Conservation (phyloP, 92 coral and sea anemone genomes). For the Porites divaricata region DNA sequence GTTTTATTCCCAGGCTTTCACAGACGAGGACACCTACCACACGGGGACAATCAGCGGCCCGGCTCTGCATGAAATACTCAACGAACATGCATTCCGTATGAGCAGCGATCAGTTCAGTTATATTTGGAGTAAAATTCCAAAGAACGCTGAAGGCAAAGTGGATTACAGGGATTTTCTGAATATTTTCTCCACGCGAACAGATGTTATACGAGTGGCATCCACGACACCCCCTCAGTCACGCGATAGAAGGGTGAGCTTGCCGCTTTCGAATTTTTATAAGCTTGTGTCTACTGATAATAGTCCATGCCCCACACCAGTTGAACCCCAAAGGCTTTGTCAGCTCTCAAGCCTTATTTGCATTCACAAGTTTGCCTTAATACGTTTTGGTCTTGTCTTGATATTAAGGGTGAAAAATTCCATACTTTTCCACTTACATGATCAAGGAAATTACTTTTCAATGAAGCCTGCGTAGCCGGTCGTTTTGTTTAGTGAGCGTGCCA, state of each 20-base stretch:
- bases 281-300: not conserved
- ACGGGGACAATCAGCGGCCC: conserved; percentile 72
- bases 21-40: conserved; percentile 74
- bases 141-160: conserved; percentile 72
- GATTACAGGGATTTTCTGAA: conserved; percentile 92
- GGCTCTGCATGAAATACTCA: conserved; percentile 69
- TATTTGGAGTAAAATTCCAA: conserved; percentile 76
- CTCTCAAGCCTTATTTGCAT: too few species aligned
- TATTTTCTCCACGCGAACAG: conserved; percentile 73
- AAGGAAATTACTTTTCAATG: too few species aligned
- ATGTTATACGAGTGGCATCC: conserved; percentile 64
- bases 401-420: too few species aligned
- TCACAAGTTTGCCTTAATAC: too few species aligned
- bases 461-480: too few species aligned
- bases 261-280: not conserved
- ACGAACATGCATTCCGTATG: conserved; percentile 90
- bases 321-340: too few species aligned
- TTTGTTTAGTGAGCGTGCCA: too few species aligned
- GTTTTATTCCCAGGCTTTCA: conserved; percentile 71
- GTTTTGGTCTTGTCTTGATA: too few species aligned
- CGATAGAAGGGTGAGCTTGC: conserved; percentile 64
- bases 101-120: conserved; percentile 86
- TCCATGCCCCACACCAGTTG: too few species aligned
- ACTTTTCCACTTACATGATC: too few species aligned
- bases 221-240: conserved; percentile 82